Evolutionary conservation across 2,888 invertebrate species (phyloP), one percentile per base, ranked within the genome.

Genomic region (Pristionchus mayeri): DNA sequence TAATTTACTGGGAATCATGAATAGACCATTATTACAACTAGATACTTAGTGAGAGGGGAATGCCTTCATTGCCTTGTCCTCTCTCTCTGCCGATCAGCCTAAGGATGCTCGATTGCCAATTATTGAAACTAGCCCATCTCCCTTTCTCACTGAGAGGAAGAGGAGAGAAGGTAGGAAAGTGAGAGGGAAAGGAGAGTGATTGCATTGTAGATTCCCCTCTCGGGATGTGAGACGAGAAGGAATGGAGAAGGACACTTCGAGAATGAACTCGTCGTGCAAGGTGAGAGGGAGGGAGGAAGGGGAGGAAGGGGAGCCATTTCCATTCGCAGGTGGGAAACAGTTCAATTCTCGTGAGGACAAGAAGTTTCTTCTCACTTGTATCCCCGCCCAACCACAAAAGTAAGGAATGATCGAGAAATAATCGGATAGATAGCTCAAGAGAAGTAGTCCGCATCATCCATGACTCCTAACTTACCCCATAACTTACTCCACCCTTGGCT

Each of bases 191-290:
- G 24, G 6, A 6, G n/a, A 78, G 27, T 52, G 30, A 21, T 27
- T 11, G 37, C 40, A 57, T 84, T 88, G n/a, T 67, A 92, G 91
- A 91, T 92, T 79, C 92, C 92, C 21, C 79, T 92, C 67, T 86
- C 85, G 50, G 92, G 92, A 48, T 92, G 92, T 84, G 91, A 91
- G 80, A 92, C 92, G 21, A 85, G 85, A 54, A 87, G 86, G 84
- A 92, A 92, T 87, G 85, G 76, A 7, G 91, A 92, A 50, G 92
- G 92, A 24, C 90, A 92, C 78, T 87, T 89, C 48, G 92, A 92
- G 85, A 92, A 92, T 63, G 92, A 91, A 57, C 90, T 92, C 24
- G 91, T 92, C 60, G 90, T 92, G 2, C 89, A 91, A 60, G 90
- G 88, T 37, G 21, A 84, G 84, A 84, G n/a, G 30, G 85, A 34